Conservation (phyloP, 2,113 vertebrate species). For the Neolamprologus ventralis region DNA sequence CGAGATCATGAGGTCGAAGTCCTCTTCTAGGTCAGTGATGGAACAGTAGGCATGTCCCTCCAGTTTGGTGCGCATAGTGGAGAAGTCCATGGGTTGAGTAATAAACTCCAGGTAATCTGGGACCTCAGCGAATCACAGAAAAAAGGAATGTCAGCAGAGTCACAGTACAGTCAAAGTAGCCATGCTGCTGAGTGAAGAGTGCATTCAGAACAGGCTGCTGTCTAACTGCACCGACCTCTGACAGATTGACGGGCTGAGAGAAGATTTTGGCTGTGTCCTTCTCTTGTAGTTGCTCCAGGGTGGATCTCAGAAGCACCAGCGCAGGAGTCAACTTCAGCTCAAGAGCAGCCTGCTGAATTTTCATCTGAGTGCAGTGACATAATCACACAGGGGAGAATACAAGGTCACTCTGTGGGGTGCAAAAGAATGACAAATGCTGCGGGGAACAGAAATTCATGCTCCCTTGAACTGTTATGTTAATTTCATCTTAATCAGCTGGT, state of each 20-base stretch:
- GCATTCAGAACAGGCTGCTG: neutral
- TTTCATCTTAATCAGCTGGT: neutral
- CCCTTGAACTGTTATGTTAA: neutral
- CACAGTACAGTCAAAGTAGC: neutral
- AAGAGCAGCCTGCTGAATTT: constrained; percentile 87
- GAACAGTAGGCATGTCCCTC: constrained; percentile 90
- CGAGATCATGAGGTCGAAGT: constrained; percentile 96
- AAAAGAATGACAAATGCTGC: neutral
- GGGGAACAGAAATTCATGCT: neutral
- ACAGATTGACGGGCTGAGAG: constrained; percentile 85
- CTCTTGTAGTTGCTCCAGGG: constrained; percentile 91
- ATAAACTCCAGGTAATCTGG: constrained; percentile 99
- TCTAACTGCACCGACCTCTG: constrained; percentile 78
- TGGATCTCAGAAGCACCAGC: constrained; percentile 84
- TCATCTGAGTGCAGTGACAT: constrained; percentile 71
- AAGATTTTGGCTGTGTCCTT: constrained; percentile 92
- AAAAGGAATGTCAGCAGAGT: constrained; percentile 18
- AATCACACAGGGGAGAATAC: neutral
- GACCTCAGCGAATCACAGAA: constrained; percentile 75
- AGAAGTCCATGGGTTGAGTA: constrained; percentile 98
- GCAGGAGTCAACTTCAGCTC: constrained; percentile 90
- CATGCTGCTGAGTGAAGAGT: neutral
- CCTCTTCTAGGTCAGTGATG: constrained; percentile 88
- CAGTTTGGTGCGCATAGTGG: constrained; percentile 91
- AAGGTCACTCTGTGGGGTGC: neutral